Conservation (phyloP, 2,888 invertebrate species). For the Lypha dubia region DNA sequence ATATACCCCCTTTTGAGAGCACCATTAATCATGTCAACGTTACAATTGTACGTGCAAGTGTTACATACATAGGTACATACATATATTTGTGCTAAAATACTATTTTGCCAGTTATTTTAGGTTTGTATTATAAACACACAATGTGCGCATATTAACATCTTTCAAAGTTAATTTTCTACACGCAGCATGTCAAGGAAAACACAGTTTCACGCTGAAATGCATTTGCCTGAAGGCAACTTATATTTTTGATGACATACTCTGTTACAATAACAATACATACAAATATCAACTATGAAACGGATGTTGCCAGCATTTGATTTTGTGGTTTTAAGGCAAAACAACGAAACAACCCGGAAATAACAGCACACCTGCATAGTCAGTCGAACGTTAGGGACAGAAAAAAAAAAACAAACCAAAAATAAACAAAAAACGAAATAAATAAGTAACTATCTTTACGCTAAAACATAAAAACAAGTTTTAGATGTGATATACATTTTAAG, state of each 20-base stretch:
- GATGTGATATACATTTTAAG: not conserved
- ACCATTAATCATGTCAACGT: not conserved
- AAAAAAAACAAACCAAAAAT: not conserved
- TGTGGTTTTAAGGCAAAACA: constrained; percentile 27
- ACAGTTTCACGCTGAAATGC: constrained; percentile 14
- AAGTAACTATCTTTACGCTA: not conserved
- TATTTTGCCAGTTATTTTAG: not conserved
- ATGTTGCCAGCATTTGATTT: constrained; percentile 46
- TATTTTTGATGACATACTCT: constrained; percentile 41
- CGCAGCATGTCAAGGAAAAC: constrained; percentile 18
- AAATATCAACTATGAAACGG: constrained; percentile 18
- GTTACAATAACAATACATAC: constrained; percentile 38
- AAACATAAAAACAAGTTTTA: not conserved
- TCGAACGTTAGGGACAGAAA: too few species aligned
- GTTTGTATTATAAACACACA: not conserved
- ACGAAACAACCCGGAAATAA: not conserved
- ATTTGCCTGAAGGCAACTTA: constrained; percentile 25
- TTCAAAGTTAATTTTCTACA: not conserved
- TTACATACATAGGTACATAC: not conserved
- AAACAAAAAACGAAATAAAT: not conserved
- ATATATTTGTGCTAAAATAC: not conserved
- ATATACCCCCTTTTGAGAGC: not conserved
- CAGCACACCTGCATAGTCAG: not conserved
- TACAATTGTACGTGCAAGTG: not conserved
- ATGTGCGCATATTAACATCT: not conserved